Percentiles rank a stretch among this genome's conserved stretches.
Conservation (phyloP, 2,888 invertebrate genomes). For the Electrophaes corylata region DNA sequence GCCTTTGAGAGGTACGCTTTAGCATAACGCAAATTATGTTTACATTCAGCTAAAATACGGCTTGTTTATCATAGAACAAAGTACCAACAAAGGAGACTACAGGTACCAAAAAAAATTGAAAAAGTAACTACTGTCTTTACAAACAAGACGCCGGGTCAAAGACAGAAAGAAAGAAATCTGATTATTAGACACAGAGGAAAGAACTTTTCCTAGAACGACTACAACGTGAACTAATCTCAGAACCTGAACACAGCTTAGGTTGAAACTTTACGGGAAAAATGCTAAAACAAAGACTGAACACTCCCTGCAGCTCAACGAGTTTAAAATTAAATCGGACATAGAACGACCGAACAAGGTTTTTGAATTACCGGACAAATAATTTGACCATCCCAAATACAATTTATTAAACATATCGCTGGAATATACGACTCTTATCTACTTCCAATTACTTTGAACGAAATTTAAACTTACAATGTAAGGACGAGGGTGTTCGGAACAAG, state of each 20-base stretch:
- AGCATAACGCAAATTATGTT: constrained; percentile 18
- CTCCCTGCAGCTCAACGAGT: constrained; percentile 51
- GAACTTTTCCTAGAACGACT: constrained; percentile 58
- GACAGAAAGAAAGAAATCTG: constrained; percentile 48
- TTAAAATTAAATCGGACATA: constrained; percentile 55
- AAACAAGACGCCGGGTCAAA: constrained; percentile 33
- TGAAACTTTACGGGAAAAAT: constrained; percentile 58
- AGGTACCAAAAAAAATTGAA: constrained; percentile 1
- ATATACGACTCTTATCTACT: constrained; percentile 62
- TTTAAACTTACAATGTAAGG: constrained; percentile 61
- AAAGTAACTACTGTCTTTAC: neutral
- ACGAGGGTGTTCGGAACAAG: constrained; percentile 46
- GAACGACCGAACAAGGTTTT: constrained; percentile 51
- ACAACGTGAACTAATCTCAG: constrained; percentile 68
- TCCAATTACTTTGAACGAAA: constrained; percentile 67
- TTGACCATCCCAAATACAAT: constrained; percentile 51
- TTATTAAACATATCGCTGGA: constrained; percentile 56
- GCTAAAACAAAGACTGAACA: constrained; percentile 54
- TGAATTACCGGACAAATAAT: constrained; percentile 52
- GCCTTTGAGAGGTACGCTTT: constrained; percentile 17
- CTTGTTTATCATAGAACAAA: constrained; percentile 11
- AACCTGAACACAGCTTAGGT: constrained; percentile 62
- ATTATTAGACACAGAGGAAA: constrained; percentile 55
- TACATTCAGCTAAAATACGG: constrained; percentile 9
- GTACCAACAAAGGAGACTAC: neutral